These are phyloP conservation scores for Tachysurus vachellii DNA, from an alignment of 2,113 vertebrate species.

Conservation along the genomic window DNA sequence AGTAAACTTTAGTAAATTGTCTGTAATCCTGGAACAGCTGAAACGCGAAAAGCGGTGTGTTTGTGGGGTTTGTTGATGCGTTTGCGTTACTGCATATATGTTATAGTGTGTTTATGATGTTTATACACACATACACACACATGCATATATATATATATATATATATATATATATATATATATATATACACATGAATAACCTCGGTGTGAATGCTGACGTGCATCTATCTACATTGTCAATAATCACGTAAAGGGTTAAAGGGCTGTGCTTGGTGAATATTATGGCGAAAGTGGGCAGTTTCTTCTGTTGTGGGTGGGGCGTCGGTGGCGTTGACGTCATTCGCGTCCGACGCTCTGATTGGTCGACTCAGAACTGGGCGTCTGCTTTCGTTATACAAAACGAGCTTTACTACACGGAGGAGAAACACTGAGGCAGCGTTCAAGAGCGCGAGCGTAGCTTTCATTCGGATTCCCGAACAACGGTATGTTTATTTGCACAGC, in stretches of 20 bases:
- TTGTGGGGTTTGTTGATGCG: background rate
- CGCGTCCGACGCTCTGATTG: slow-evolving; percentile 37
- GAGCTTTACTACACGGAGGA: slow-evolving; percentile 34
- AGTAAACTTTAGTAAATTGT: slow-evolving; percentile 36
- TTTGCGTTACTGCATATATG: background rate
- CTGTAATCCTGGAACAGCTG: background rate
- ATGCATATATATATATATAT: no score
- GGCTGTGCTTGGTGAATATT: slow-evolving; percentile 33
- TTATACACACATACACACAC: no score
- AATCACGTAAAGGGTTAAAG: slow-evolving; percentile 52
- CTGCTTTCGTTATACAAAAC: slow-evolving; percentile 45
- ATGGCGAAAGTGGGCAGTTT: slow-evolving; percentile 44
- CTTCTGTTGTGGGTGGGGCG: slow-evolving; percentile 50
- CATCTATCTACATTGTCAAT: slow-evolving; percentile 49
- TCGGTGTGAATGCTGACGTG: slow-evolving; percentile 43
- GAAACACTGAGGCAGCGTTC: background rate
- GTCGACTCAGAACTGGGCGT: slow-evolving; percentile 47
- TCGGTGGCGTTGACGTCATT: slow-evolving; percentile 43
- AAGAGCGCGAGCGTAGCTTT: background rate
- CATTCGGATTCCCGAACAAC: background rate
- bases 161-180: no score
- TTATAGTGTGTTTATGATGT: background rate
- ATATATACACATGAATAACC: background rate
- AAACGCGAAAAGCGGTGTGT: no score
- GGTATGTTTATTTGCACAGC: slow-evolving; percentile 4